These are phyloP conservation scores for Ceratosolen solmsi DNA, from an alignment of 1,140 invertebrate species.

Conservation along the genomic window DNA sequence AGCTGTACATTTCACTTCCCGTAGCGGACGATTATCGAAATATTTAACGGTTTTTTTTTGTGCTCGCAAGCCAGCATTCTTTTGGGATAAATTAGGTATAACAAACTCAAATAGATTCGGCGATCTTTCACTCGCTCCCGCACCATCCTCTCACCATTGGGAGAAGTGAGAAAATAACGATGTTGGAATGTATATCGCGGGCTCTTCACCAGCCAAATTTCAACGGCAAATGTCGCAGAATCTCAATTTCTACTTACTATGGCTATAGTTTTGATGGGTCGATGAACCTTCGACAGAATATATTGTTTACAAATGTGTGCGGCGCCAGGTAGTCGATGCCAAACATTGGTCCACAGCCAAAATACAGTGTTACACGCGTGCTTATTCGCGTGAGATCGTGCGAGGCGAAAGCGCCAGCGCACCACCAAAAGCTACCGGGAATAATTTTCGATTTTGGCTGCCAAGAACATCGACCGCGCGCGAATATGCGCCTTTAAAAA, in stretches of 20 bases:
- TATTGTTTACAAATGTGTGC: constrained; percentile 42
- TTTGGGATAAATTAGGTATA: neutral
- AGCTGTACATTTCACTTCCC: too few species aligned
- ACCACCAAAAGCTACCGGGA: neutral
- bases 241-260: neutral
- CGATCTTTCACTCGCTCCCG: neutral
- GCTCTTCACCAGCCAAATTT: neutral
- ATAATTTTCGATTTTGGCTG: constrained; percentile 4
- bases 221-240: neutral
- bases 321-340: constrained; percentile 50
- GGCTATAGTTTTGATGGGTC: constrained; percentile 41
- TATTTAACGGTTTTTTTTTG: neutral
- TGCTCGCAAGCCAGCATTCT: neutral
- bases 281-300: constrained; percentile 46
- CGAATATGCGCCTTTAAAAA: neutral
- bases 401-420: neutral
- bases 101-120: neutral
- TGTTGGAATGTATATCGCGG: neutral
- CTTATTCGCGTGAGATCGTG: neutral
- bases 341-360: constrained; percentile 50
- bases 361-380: constrained; percentile 22
- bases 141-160: neutral
- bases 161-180: neutral
- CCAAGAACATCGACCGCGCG: constrained; percentile 4
- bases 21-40: too few species aligned